Base-by-base conservation (phyloP, 2,888 invertebrate species). In the Chrysotoxum bicinctum region DNA sequence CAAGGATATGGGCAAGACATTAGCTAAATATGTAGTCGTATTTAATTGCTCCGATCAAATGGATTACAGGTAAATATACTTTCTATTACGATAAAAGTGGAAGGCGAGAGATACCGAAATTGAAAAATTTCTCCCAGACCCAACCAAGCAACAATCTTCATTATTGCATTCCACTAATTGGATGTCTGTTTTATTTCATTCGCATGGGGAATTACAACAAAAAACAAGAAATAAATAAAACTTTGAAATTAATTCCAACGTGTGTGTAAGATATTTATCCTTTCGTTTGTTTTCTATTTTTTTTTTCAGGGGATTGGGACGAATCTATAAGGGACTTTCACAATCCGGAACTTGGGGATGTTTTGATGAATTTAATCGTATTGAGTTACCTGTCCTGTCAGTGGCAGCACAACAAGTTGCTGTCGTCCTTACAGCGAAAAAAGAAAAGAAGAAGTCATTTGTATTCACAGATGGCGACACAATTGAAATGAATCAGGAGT, bases 1-100 rank as follows among this genome's bases (percentile, higher is more conserved):
- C 1, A 99, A 99, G 92, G 99, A 99, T 91, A 99, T 99, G 98
- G 98, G 98, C 48, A 97, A 98, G 92, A 98, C 98, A 21, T 93
- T 99, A 50, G 99, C 98, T 45, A 99, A 99, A 93, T 99, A 98
- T 91, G 98, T 98, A 19, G 97, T 97, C 12, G 98, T 98, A 48
- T 98, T 98, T 93, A 99, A 99, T 92, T 98, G 98, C 91, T 98
- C 98, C 1, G 98, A 99, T 93, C 98, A 99, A 93, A 98, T 99
- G 98, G 98, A 99, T 92, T 99, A 98, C 92, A 93, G 94, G 94
- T 94, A 88, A 80, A 35, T 35, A 30, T 58, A 19, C 7, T 37
- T 37, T 35, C 12, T 50, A 23, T 12, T 50, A 23, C n/a, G 7
- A 50, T 23, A 6, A 10, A 19, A 19, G 10, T 23, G 23, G 50